Conservation (phyloP, 2,113 vertebrate genomes). For the Vulpes vulpes region DNA sequence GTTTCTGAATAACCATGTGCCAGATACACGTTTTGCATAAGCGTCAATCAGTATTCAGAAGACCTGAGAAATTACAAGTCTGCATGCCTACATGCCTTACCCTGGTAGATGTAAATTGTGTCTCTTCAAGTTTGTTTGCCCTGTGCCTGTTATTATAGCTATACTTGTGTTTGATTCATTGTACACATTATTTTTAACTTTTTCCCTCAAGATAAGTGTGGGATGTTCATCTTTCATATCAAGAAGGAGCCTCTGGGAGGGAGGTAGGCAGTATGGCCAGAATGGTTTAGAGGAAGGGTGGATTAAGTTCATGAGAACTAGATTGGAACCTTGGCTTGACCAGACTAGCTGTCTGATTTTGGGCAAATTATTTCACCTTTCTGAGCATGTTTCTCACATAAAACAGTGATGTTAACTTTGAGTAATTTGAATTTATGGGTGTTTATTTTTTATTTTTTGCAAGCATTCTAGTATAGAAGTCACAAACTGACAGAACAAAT, state of each 20-base stretch:
- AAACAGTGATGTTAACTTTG: background rate
- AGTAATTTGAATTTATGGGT: background rate
- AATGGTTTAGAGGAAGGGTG: background rate
- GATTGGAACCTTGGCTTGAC: background rate
- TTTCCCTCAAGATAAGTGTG: background rate
- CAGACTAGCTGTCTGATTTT: background rate
- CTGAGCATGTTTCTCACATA: background rate
- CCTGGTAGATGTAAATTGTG: too few species aligned
- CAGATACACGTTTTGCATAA: background rate
- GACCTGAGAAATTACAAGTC: background rate
- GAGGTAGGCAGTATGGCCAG: background rate
- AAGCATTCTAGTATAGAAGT: background rate
- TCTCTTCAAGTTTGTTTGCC: too few species aligned
- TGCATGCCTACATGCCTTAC: background rate
- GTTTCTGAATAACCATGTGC: background rate
- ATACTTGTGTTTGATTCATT: background rate
- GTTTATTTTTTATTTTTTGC: background rate
- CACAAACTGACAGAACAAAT: background rate
- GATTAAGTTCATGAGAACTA: background rate
- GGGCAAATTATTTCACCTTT: background rate
- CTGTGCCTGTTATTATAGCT: too few species aligned
- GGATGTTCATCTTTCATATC: background rate
- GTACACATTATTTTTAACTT: background rate
- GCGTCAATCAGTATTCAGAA: background rate
- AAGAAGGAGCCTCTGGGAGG: background rate